These are phyloP conservation scores for Dipodomys stephensi DNA, from an alignment of 2,113 vertebrate genomes.

Conservation along the genomic window DNA sequence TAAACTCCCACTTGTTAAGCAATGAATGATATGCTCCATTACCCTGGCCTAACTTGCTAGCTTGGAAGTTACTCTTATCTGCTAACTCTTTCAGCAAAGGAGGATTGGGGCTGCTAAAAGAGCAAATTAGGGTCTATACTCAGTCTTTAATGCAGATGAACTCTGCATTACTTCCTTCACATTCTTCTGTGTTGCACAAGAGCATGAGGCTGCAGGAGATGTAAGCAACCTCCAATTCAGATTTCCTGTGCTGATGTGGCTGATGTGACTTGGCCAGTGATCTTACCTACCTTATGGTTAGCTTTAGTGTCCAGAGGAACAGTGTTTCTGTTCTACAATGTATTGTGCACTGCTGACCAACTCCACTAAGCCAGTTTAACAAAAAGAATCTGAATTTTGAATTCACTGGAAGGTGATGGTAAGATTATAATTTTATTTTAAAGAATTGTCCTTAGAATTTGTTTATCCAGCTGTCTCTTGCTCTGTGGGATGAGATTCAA, in stretches of 20 bases:
- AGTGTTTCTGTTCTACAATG: background rate
- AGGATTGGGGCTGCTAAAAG: background rate
- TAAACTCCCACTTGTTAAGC: background rate
- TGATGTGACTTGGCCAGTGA: conserved; percentile 8
- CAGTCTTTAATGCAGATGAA: conserved; percentile 41
- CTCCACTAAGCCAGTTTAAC: conserved; percentile 5
- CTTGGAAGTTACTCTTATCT: conserved; percentile 7
- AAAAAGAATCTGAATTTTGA: background rate
- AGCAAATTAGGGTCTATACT: background rate
- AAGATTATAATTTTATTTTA: background rate
- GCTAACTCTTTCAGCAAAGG: conserved; percentile 10
- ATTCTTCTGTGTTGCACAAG: background rate
- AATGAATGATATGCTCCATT: background rate
- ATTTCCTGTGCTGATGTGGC: background rate
- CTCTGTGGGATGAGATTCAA: conserved; percentile 11
- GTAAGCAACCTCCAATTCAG: conserved; percentile 7
- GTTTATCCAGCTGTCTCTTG: background rate
- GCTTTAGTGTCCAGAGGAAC: conserved; percentile 8
- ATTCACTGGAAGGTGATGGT: background rate
- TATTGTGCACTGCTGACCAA: background rate
- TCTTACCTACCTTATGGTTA: conserved; percentile 5
- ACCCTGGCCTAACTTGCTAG: background rate
- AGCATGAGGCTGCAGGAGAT: background rate
- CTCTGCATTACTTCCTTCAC: background rate
- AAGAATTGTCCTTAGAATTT: background rate